Evolutionary conservation across 2,888 invertebrate species (phyloP).

Genomic region (Xylocampa areola): DNA sequence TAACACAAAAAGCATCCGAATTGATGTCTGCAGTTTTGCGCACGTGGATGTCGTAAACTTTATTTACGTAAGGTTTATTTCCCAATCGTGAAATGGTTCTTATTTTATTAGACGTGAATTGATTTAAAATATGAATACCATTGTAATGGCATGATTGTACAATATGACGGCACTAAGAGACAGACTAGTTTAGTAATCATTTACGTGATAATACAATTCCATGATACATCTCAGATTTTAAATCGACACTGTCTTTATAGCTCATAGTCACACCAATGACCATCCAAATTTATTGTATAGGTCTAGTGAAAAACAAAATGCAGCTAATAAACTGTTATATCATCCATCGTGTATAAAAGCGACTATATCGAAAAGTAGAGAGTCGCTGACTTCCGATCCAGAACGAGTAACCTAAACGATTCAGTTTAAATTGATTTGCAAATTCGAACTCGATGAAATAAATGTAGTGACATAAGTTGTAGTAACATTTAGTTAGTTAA

Average conservation of each 20-base stretch:
- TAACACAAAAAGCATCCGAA: constrained; percentile 23
- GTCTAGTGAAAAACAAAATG: constrained; percentile 13
- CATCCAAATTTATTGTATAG: constrained; percentile 9
- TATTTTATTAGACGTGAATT: constrained; percentile 19
- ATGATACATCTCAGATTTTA: too few relatives aligned
- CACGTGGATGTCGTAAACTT: constrained; percentile 30
- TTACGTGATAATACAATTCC: too few relatives aligned
- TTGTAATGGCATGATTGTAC: too few relatives aligned
- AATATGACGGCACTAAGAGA: too few relatives aligned
- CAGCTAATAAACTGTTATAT: constrained; percentile 8
- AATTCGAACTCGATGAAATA: constrained; percentile 37
- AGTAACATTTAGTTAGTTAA: constrained; percentile 66
- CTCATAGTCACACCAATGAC: constrained; percentile 6
- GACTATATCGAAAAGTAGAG: background rate
- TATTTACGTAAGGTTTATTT: constrained; percentile 30
- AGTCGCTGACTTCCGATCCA: background rate
- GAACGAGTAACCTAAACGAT: constrained; percentile 4
- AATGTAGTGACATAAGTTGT: constrained; percentile 61
- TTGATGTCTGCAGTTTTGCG: constrained; percentile 18
- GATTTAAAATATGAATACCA: too few relatives aligned
- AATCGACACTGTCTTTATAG: too few relatives aligned
- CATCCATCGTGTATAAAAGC: constrained; percentile 18
- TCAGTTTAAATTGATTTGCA: constrained; percentile 20
- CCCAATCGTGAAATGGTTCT: constrained; percentile 20
- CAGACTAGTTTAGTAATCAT: too few relatives aligned